Conservation (phyloP, 2,113 vertebrate species). For the Chlorocebus sabaeus region DNA sequence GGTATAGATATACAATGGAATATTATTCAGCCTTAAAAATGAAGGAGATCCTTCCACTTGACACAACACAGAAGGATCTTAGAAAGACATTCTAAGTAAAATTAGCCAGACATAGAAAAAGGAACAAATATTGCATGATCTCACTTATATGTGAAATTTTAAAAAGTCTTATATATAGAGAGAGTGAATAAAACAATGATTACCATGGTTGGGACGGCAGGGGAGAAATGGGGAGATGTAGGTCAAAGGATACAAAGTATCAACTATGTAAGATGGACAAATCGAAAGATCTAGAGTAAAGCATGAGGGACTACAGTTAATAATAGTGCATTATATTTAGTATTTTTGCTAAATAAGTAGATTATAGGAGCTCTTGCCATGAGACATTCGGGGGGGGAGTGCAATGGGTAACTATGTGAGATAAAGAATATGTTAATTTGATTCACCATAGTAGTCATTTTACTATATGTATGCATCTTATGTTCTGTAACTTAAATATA, state of each 20-base stretch:
- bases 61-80: background rate
- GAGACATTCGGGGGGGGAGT: background rate
- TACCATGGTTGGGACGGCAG: too few relatives aligned
- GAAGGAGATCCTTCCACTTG: background rate
- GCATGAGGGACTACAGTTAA: too few relatives aligned
- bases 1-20: background rate
- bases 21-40: background rate
- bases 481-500: background rate
- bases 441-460: background rate
- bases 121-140: background rate
- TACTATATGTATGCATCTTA: background rate
- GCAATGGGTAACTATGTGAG: background rate
- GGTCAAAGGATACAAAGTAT: too few relatives aligned
- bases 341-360: too few relatives aligned
- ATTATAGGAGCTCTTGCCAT: background rate
- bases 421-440: background rate
- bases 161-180: background rate
- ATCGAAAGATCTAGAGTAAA: too few relatives aligned
- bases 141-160: background rate
- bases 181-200: too few relatives aligned
- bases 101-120: background rate
- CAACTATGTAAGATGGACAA: too few relatives aligned
- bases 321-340: too few relatives aligned
- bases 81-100: background rate
- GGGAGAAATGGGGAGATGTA: too few relatives aligned